Evolutionary conservation across 2,797 vertebrate genomes (phyloP).

Genomic region (Mormyrus proboscirostris): DNA sequence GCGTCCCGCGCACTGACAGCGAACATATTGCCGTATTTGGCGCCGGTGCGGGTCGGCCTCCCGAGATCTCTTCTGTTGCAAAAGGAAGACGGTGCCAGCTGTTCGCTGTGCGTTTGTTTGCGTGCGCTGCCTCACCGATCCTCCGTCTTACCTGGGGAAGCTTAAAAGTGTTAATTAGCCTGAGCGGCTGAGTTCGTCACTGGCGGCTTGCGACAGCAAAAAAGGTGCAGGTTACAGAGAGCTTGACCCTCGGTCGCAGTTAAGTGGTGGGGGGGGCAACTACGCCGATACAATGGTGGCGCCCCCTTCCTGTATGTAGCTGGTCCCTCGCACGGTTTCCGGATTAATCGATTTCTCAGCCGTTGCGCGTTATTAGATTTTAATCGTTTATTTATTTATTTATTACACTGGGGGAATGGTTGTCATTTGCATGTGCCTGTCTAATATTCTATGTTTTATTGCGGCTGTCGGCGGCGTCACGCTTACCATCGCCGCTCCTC

Average conservation of each 20-base stretch:
- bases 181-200: constrained; percentile 42
- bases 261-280: background rate
- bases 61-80: constrained; percentile 42
- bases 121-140: background rate
- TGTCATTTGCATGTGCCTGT: background rate
- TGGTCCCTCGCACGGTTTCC: background rate
- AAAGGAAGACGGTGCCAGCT: constrained; percentile 52
- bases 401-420: background rate
- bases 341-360: background rate
- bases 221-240: background rate
- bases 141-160: constrained; percentile 49
- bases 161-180: constrained; percentile 61
- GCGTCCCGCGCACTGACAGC: constrained; percentile 29
- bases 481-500: background rate
- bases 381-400: background rate
- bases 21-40: constrained; percentile 37
- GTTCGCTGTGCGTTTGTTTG: constrained; percentile 43
- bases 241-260: background rate
- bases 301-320: background rate
- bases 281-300: background rate
- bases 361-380: background rate
- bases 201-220: background rate
- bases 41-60: constrained; percentile 32
- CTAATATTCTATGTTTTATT: background rate
- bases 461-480: background rate